Evolutionary conservation across 2,797 vertebrate genomes (phyloP).

Genomic region (Tapera naevia): DNA sequence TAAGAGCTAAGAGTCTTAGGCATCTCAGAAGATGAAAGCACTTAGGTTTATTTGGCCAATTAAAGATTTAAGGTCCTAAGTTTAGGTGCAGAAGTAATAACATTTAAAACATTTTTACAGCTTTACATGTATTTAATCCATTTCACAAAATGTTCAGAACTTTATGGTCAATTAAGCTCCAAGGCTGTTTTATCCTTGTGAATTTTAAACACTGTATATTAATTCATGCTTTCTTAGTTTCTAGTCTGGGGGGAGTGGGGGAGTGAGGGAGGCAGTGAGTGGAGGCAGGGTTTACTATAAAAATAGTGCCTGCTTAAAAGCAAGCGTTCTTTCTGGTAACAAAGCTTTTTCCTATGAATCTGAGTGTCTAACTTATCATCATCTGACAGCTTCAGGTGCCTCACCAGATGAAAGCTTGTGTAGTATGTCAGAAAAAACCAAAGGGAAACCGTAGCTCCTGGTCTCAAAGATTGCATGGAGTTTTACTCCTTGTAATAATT

Average conservation of each 20-base stretch:
- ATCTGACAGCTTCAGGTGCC: neutral
- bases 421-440: neutral
- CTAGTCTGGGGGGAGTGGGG: neutral
- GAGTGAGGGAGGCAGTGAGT: too few species aligned
- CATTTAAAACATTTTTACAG: neutral
- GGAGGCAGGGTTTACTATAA: neutral
- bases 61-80: neutral
- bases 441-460: neutral
- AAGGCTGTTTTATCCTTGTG: neutral
- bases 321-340: neutral
- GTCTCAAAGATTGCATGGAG: neutral
- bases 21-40: neutral
- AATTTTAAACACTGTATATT: neutral
- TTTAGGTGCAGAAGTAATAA: neutral
- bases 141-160: neutral
- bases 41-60: neutral
- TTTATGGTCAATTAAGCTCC: neutral
- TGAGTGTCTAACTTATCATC: neutral
- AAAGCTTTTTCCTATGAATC: neutral
- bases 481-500: neutral
- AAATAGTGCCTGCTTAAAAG: neutral
- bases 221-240: neutral
- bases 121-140: neutral
- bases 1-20: neutral
- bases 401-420: neutral